phyloP scores from a whole-genome alignment of 1,140 invertebrate genomes.

The Pararge aegeria region DNA sequence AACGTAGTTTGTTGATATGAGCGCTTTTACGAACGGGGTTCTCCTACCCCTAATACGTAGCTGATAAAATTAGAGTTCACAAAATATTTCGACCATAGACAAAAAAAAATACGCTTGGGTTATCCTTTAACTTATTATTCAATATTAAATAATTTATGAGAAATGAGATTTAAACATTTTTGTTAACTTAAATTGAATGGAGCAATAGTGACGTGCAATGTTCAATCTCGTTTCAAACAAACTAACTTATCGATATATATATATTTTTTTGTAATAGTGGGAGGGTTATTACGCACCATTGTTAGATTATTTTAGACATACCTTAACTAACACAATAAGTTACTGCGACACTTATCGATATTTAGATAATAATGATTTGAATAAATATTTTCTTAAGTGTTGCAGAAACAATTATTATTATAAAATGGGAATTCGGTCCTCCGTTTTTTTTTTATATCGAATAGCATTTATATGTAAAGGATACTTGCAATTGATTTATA shows the following conservation, averaged over 20 bases:
- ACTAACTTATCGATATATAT: slow-evolving; percentile 49
- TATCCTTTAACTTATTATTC: background rate
- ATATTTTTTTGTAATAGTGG: slow-evolving; percentile 21
- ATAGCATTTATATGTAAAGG: slow-evolving; percentile 48
- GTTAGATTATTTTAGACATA: slow-evolving; percentile 6
- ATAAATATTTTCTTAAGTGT: background rate
- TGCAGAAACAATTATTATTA: slow-evolving; percentile 12
- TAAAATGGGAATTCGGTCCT: slow-evolving; percentile 37
- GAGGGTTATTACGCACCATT: slow-evolving; percentile 8
- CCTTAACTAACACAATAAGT: slow-evolving; percentile 15
- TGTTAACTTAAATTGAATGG: slow-evolving; percentile 23
- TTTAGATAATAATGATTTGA: too few species aligned
- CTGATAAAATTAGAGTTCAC: too few species aligned
- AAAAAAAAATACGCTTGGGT: slow-evolving; percentile 10
- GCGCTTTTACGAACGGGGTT: too few species aligned
- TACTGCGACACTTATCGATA: slow-evolving; percentile 6
- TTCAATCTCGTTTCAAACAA: slow-evolving; percentile 51
- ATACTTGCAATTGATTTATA: slow-evolving; percentile 25
- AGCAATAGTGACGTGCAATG: slow-evolving; percentile 36
- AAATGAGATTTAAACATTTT: slow-evolving; percentile 31
- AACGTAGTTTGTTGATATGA: too few species aligned
- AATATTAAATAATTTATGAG: slow-evolving; percentile 17
- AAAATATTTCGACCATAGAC: background rate
- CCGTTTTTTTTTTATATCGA: slow-evolving; percentile 37
- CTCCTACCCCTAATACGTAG: too few species aligned